Evolutionary conservation across 2,797 vertebrate genomes (phyloP).

Genomic region (Rhyacichthys aspro): DNA sequence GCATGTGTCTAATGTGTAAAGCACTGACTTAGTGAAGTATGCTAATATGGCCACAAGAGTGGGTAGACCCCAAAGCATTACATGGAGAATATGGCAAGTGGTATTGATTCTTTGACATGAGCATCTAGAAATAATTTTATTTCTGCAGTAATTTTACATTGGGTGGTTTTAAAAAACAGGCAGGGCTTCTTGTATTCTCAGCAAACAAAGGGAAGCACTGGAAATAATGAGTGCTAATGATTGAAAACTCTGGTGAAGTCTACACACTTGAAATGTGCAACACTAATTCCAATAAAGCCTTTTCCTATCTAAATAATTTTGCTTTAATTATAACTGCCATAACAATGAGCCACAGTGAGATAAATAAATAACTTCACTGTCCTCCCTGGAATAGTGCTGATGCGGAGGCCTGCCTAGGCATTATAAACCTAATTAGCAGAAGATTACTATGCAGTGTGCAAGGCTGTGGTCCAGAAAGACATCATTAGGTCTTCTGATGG

Average conservation of each 20-base stretch:
- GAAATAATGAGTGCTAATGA: constrained; percentile 68
- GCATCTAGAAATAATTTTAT: constrained; percentile 29
- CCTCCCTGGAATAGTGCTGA: constrained; percentile 83
- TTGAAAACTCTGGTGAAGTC: constrained; percentile 62
- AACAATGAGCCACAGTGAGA: constrained; percentile 76
- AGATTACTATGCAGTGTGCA: constrained; percentile 88
- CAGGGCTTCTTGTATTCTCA: constrained; percentile 22
- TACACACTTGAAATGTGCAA: constrained; percentile 55
- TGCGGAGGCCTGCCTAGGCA: constrained; percentile 84
- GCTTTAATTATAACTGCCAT: constrained; percentile 79
- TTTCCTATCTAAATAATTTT: constrained; percentile 77
- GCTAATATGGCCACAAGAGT: constrained; percentile 42
- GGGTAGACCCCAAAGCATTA: constrained; percentile 39
- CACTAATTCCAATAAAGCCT: constrained; percentile 74
- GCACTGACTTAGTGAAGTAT: constrained; percentile 34
- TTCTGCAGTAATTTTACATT: not conserved
- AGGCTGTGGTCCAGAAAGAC: constrained; percentile 87
- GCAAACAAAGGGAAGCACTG: constrained; percentile 40
- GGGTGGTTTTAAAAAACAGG: constrained; percentile 10
- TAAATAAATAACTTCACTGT: constrained; percentile 83
- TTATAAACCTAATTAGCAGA: constrained; percentile 89
- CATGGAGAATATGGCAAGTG: constrained; percentile 34
- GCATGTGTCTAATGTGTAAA: constrained; percentile 22
- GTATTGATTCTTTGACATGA: constrained; percentile 41
- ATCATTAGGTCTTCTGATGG: constrained; percentile 88